These are phyloP conservation scores for Pseudanteris insignis DNA, from an alignment of 2,888 invertebrate species.

Conservation along the genomic window DNA sequence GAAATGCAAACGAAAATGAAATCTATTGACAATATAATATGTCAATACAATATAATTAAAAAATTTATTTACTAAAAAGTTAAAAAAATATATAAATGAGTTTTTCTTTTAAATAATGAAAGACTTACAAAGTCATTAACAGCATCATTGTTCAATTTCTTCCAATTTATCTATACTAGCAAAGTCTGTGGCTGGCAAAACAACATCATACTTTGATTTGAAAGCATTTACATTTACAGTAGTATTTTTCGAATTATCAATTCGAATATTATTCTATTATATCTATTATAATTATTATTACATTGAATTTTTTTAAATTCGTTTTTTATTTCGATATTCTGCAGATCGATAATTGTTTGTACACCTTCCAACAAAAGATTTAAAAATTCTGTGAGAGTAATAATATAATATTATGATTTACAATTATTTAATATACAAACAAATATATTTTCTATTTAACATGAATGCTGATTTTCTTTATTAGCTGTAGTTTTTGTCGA, in stretches of 20 bases:
- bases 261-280: no score
- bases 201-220: not conserved
- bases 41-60: no score
- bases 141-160: not conserved
- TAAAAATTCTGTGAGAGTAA: no score
- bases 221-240: not conserved
- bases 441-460: no score
- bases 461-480: no score
- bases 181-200: not conserved
- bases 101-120: not conserved
- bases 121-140: not conserved
- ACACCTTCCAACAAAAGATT: not conserved
- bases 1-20: no score
- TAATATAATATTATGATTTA: no score
- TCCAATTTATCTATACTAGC: not conserved
- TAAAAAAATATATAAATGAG: not conserved
- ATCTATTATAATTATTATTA: not conserved
- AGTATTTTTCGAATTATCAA: not conserved
- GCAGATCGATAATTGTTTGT: not conserved
- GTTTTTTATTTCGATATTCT: not conserved
- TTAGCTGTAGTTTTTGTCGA: no score
- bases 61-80: no score
- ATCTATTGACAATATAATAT: no score
- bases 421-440: no score
- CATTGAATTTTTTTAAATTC: not conserved